Evolutionary conservation across 2,113 vertebrate genomes (phyloP).

Genomic region (Beaufortia kweichowensis): DNA sequence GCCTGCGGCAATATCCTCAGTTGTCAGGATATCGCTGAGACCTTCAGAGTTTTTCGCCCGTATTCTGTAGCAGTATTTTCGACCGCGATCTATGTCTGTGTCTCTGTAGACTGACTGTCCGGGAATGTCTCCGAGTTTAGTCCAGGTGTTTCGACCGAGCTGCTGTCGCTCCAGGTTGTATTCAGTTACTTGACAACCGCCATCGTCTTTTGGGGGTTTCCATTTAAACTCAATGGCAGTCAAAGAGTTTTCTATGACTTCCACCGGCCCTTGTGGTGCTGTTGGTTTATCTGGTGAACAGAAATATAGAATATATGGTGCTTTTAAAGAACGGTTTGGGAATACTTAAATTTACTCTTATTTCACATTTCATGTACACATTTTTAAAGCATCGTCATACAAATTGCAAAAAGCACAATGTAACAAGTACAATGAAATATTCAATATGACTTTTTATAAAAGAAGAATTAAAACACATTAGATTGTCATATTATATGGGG

Average conservation of each 20-base stretch:
- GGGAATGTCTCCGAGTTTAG: conserved; percentile 71
- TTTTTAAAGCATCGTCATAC: too few species aligned
- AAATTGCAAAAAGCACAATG: too few species aligned
- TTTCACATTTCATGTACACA: too few species aligned
- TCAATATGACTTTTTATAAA: too few species aligned
- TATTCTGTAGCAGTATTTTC: conserved; percentile 83
- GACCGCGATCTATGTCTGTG: conserved; percentile 74
- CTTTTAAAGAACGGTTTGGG: too few species aligned
- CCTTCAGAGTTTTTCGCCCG: conserved; percentile 80
- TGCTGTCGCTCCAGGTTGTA: conserved; percentile 83
- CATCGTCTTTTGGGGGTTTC: conserved; percentile 80
- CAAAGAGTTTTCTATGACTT: conserved; percentile 73
- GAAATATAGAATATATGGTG: neutral
- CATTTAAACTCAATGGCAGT: conserved; percentile 79
- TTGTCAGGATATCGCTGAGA: conserved; percentile 76
- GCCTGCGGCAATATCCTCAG: conserved; percentile 77
- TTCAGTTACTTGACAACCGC: conserved; percentile 75
- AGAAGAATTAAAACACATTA: too few species aligned
- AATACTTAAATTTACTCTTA: too few species aligned
- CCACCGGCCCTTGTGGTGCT: conserved; percentile 80
- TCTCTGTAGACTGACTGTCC: conserved; percentile 74
- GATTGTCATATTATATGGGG: too few species aligned
- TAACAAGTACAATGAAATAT: too few species aligned
- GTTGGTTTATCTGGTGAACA: conserved; percentile 78
- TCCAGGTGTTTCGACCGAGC: conserved; percentile 80